Evolutionary conservation across 2,888 invertebrate species (phyloP), one percentile per base, ranked within the genome.

Genomic region (Neria commutata): DNA sequence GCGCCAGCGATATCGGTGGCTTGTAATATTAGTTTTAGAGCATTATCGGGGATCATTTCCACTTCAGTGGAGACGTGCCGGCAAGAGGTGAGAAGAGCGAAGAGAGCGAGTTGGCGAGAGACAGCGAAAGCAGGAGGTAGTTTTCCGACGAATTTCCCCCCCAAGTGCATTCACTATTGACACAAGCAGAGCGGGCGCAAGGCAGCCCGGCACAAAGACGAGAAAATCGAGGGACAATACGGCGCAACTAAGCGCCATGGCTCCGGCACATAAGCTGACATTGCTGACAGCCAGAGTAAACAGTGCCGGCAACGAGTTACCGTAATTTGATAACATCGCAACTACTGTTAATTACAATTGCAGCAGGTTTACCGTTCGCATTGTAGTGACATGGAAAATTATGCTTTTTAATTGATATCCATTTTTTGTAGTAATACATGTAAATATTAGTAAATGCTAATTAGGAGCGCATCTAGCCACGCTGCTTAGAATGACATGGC

Each of bases 1-100:
- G 77, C 77, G 77, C 77, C 77, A 78, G 55, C 60, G 70, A 70
- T 78, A 78, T 78, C 76, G 70, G 67, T 71, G n/a, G 57, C 69
- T 69, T 72, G 71, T 75, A 69, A 68, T 75, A 71, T 75, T 72
- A 67, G 72, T 73, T 77, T 74, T 73, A 72, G 70, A 72, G 75
- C 67, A 75, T 76, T 75, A 76, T 75, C 76, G 70, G 64, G 72
- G 75, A 74, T 75, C 69, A 69, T 67, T 73, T 72, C 74, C 73
- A 75, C 75, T 74, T 71, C 70, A 74, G 60, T 72, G 72, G 63
- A 63, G 55, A 62, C 65, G 42, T 51, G n/a, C n/a, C n/a, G n/a
- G n/a, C n/a, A n/a, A n/a, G n/a, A 37, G 37, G n/a, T n/a, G 19
- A 42, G 19, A 42, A 14, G 19, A 17, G 51, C 37, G 21, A 23